These are phyloP conservation scores for Geodia barretti DNA, from an alignment of 37 sponge, comb jelly and placozoan genomes.

Conservation along the genomic window DNA sequence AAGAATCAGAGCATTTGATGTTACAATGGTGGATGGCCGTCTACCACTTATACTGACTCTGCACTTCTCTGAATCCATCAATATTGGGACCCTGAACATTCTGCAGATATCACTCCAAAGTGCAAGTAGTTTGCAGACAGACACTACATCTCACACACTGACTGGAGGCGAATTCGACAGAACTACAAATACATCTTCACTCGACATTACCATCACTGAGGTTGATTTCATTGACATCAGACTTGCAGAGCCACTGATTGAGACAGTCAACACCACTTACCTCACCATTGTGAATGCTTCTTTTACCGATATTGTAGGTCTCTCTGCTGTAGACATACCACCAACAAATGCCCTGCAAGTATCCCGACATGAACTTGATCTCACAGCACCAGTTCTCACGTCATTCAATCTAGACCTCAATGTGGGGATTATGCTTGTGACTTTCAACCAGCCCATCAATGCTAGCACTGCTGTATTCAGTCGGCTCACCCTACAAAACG, in stretches of 20 bases:
- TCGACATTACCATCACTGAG: constrained; percentile 66
- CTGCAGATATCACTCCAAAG: constrained; percentile 74
- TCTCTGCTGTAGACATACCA: constrained; percentile 46
- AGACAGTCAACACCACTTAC: constrained; percentile 64
- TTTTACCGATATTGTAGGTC: constrained; percentile 74
- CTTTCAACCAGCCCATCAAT: constrained; percentile 73
- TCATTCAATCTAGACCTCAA: constrained; percentile 74
- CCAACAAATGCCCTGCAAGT: constrained; percentile 54
- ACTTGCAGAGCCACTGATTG: constrained; percentile 60
- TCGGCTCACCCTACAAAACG: constrained; percentile 63
- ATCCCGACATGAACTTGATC: constrained; percentile 21
- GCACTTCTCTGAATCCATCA: constrained; percentile 70
- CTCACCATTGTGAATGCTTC: constrained; percentile 53
- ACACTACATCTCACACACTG: constrained; percentile 46
- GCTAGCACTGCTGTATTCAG: constrained; percentile 36
- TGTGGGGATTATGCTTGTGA: constrained; percentile 55
- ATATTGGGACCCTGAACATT: constrained; percentile 58
- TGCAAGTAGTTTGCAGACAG: neutral
- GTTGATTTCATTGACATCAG: constrained; percentile 72
- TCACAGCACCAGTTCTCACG: constrained; percentile 55
- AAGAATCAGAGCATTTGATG: constrained; percentile 35
- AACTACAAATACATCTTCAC: constrained; percentile 28
- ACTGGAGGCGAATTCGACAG: constrained; percentile 47
- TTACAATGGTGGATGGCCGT: constrained; percentile 54
- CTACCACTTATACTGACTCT: constrained; percentile 71